Conservation (phyloP, 1,140 invertebrate species). For the Drosophila kurseongensis region DNA sequence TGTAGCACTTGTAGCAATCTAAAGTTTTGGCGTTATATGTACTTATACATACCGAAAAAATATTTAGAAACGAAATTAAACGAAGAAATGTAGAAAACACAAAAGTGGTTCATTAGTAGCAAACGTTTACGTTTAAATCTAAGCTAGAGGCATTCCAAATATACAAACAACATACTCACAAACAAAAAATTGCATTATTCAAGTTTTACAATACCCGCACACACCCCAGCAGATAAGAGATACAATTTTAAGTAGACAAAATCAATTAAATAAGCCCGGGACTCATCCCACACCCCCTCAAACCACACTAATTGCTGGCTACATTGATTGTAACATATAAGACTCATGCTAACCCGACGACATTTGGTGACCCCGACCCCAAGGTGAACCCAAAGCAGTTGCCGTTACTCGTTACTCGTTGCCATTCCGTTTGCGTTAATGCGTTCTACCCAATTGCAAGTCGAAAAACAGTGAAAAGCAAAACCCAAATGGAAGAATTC, state of each 20-base stretch:
- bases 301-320: slow-evolving; percentile 4
- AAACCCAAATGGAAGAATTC: slow-evolving; percentile 72
- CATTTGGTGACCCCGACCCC: slow-evolving; percentile 15
- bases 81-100: slow-evolving; percentile 47
- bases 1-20: slow-evolving; percentile 61
- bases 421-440: slow-evolving; percentile 45
- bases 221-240: slow-evolving; percentile 15
- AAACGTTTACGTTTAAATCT: slow-evolving; percentile 64
- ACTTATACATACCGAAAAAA: slow-evolving; percentile 22
- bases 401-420: slow-evolving; percentile 47
- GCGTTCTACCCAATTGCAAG: slow-evolving; percentile 16
- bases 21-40: slow-evolving; percentile 56
- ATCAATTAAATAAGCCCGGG: slow-evolving; percentile 32
- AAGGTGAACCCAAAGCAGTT: slow-evolving; percentile 37
- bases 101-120: slow-evolving; percentile 74
- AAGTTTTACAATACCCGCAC: slow-evolving; percentile 27
- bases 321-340: slow-evolving; percentile 19
- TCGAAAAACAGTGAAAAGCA: slow-evolving; percentile 21
- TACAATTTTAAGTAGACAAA: slow-evolving; percentile 22
- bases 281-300: slow-evolving; percentile 24
- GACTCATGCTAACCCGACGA: slow-evolving; percentile 57
- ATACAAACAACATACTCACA: slow-evolving; percentile 32
- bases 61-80: slow-evolving; percentile 41
- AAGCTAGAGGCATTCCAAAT: slow-evolving; percentile 57
- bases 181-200: slow-evolving; percentile 8